Conservation (phyloP, 1,140 invertebrate genomes). For the Hyposmocoma kahamanoa region DNA sequence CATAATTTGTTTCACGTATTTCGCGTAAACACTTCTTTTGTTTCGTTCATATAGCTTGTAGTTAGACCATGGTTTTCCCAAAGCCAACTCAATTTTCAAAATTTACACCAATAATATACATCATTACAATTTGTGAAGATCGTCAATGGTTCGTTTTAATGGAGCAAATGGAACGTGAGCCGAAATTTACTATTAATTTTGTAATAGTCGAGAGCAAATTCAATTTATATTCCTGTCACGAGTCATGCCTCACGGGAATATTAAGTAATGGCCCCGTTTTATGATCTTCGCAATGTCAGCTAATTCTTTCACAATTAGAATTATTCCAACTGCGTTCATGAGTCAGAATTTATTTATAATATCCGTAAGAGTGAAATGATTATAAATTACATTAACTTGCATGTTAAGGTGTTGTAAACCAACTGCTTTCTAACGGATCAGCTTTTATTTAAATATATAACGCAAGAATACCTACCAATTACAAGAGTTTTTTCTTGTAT, state of each 20-base stretch:
- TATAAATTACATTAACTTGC: conserved; percentile 2
- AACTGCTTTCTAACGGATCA: no score
- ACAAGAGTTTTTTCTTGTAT: background rate
- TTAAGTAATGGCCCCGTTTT: conserved; percentile 44
- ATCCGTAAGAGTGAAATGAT: background rate
- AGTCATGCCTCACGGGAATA: conserved; percentile 28
- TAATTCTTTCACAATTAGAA: conserved; percentile 20
- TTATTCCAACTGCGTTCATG: conserved; percentile 9
- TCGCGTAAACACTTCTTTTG: no score
- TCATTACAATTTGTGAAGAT: no score
- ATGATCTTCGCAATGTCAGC: conserved; percentile 19
- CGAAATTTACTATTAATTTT: background rate
- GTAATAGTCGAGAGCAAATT: conserved; percentile 25
- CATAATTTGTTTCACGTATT: no score
- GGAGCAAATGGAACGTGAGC: background rate
- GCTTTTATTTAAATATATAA: conserved; percentile 3
- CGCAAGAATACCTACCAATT: conserved; percentile 7
- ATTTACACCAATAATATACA: no score
- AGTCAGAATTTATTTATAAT: conserved; percentile 16
- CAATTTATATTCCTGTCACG: conserved; percentile 36
- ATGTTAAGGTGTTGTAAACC: background rate
- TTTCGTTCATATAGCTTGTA: no score
- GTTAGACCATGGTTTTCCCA: no score
- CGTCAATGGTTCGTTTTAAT: no score
- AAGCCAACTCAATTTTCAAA: no score